Conservation (phyloP, 2,113 vertebrate species). For the Oncorhynchus clarkii region DNA sequence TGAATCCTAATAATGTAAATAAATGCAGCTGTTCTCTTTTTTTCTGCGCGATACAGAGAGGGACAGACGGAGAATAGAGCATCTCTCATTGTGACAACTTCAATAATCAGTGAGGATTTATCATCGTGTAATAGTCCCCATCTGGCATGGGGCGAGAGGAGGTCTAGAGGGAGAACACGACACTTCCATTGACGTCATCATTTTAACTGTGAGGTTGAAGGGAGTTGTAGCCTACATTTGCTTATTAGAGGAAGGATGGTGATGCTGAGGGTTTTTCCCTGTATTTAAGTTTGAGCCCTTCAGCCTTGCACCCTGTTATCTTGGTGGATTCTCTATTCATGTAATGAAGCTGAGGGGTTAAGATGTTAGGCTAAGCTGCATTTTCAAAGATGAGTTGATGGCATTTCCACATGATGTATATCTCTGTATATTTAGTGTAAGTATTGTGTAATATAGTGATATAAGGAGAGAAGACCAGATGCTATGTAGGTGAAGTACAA, state of each 20-base stretch:
- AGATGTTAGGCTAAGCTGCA: conserved; percentile 61
- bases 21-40: conserved; percentile 51
- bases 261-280: conserved; percentile 50
- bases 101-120: conserved; percentile 70
- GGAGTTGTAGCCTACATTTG: conserved; percentile 40
- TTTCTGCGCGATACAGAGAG: conserved; percentile 32
- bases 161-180: conserved; percentile 31
- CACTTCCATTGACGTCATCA: conserved; percentile 58
- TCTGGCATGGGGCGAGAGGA: conserved; percentile 67
- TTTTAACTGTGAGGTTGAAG: conserved; percentile 58
- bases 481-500: conserved; percentile 86
- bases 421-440: conserved; percentile 98
- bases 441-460: conserved; percentile 92
- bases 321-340: conserved; percentile 60
- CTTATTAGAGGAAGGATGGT: conserved; percentile 40
- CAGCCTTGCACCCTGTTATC: conserved; percentile 44
- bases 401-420: conserved; percentile 74
- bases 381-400: conserved; percentile 69
- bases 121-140: conserved; percentile 43
- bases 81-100: conserved; percentile 65
- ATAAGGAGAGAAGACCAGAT: conserved; percentile 51
- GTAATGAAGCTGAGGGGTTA: conserved; percentile 50
- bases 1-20: conserved; percentile 65
- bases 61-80: conserved; percentile 31
- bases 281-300: conserved; percentile 72